These are phyloP conservation scores for Allenopithecus nigroviridis DNA, from an alignment of 2,797 vertebrate species.

Conservation along the genomic window DNA sequence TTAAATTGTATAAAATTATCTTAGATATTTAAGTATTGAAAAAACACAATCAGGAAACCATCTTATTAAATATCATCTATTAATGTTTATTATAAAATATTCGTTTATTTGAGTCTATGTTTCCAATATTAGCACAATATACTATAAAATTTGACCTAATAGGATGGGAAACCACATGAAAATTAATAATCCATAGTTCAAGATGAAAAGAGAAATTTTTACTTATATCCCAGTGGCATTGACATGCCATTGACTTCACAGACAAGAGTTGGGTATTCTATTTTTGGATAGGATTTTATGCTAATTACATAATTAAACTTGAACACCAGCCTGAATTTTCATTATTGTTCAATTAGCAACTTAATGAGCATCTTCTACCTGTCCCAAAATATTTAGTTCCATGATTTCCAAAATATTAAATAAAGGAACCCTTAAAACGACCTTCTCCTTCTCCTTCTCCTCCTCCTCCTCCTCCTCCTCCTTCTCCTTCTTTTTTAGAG, in stretches of 20 bases:
- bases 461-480: too few species aligned
- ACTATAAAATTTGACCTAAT: not conserved
- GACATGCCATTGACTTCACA: not conserved
- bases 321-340: not conserved
- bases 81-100: not conserved
- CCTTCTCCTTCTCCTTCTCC: not conserved
- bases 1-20: not conserved
- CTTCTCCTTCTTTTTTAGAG: too few species aligned
- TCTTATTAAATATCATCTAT: not conserved
- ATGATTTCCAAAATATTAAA: slow-evolving; percentile 36
- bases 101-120: not conserved
- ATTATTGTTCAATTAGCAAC: not conserved
- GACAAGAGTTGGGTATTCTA: not conserved
- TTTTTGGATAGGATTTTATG: not conserved
- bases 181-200: slow-evolving; percentile 44
- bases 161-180: not conserved
- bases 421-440: not conserved
- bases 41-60: not conserved
- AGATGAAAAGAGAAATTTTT: not conserved
- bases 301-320: slow-evolving; percentile 20
- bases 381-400: slow-evolving; percentile 17
- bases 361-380: not conserved
- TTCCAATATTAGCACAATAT: slow-evolving; percentile 14
- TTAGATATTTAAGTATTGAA: not conserved
- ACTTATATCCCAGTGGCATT: not conserved